Conservation (phyloP, 2,888 invertebrate species). For the Agrochola litura region DNA sequence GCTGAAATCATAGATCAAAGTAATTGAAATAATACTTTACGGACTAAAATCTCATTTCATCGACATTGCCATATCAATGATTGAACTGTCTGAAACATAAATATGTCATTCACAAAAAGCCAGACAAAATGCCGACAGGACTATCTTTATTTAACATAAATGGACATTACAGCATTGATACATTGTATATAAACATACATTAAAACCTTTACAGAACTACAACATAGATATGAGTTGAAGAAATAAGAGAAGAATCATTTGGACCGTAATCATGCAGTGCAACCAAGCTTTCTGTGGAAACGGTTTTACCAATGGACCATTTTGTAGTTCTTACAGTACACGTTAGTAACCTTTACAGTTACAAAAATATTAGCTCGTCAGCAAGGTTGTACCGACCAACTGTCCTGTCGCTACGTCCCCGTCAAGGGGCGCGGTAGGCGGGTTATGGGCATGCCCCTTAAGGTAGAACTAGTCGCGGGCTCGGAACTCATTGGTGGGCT, state of each 20-base stretch:
- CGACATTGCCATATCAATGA: slow-evolving; percentile 10
- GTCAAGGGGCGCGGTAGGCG: background rate
- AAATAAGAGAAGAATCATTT: slow-evolving; percentile 41
- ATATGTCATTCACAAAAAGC: slow-evolving; percentile 43
- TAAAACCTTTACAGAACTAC: slow-evolving; percentile 23
- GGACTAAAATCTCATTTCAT: slow-evolving; percentile 1
- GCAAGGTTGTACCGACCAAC: background rate
- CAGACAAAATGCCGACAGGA: slow-evolving; percentile 47
- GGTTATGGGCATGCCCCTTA: background rate
- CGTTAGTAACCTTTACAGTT: slow-evolving; percentile 46
- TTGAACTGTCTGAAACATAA: slow-evolving; percentile 23
- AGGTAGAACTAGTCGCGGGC: too few relatives aligned
- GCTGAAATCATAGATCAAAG: slow-evolving; percentile 12
- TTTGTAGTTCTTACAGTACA: slow-evolving; percentile 49
- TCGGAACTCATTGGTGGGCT: too few relatives aligned
- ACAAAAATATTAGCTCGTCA: background rate
- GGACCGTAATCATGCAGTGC: slow-evolving; percentile 76
- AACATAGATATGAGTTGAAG: slow-evolving; percentile 49
- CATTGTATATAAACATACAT: slow-evolving; percentile 11
- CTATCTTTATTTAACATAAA: slow-evolving; percentile 12
- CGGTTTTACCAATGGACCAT: slow-evolving; percentile 53
- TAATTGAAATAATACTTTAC: slow-evolving; percentile 13
- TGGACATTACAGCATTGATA: slow-evolving; percentile 27
- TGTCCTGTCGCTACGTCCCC: background rate
- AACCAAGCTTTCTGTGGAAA: slow-evolving; percentile 58